Evolutionary conservation across 2,888 invertebrate genomes (phyloP), one percentile per base, ranked within the genome.

Genomic region (Achlya flavicornis): DNA sequence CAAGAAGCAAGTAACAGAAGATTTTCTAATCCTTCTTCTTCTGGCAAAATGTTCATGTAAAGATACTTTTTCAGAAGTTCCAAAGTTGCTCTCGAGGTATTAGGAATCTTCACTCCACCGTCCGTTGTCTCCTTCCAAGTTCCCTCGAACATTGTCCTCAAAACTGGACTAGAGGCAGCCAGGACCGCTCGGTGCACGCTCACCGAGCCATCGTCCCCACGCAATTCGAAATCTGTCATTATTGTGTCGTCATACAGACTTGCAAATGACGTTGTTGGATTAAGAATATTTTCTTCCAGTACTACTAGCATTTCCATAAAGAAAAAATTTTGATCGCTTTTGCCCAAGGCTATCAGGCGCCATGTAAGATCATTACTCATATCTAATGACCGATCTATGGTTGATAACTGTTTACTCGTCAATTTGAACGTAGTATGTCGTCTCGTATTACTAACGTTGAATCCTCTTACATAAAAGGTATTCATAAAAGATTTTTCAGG

Each of bases 121-220:
- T 41, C 38, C 41, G 38, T 4, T 19, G 4, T 41, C 59, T 59
- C 59, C 16, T 10, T 16, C 59, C 65, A 65, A 4, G 57, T 35
- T 0, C 62, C 63, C 8, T 12, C 38, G 4, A 67, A 12, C 67
- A 67, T 63, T 1, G 43, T 19, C 10, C 32, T 43, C 26, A 67
- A 58, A 0, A 67, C 64, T 6, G 67, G 67, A 35, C 67, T 67
- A 16, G 57, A 35, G 11, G 60, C 62, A 4, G 61, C 63, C 32
- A 67, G 59, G 12, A 64, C 41, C 11, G 48, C 57, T 14, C 58
- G 64, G 58, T 67, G 67, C 32, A 63, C 61, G 10, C 14, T 33
- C n/a, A 67, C 63, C 7, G 64, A 48, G 12, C 62, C 61, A 19
- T 61, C 46, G 32, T 16, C 35, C 12, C 63, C 61, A 0, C 58